Percentiles rank a stretch among this genome's conserved stretches.
Conservation (phyloP, 2,113 vertebrate genomes). For the Amazona guildingii region DNA sequence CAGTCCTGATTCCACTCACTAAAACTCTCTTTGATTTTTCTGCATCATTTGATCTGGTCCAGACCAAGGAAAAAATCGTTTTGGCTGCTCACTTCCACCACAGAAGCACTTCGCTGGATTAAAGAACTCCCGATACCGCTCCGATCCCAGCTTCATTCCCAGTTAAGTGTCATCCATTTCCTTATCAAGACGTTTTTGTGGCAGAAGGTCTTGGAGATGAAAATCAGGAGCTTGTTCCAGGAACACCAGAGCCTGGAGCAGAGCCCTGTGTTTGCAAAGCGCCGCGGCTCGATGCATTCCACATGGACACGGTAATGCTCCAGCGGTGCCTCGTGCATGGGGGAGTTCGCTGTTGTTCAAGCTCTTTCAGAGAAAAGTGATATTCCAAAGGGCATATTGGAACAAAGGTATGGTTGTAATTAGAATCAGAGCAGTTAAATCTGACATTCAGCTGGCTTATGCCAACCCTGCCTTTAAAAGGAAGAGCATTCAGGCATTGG, state of each 20-base stretch:
- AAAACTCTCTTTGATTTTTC: neutral
- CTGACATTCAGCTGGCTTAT: neutral
- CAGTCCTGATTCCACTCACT: neutral
- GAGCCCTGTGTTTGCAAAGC: neutral
- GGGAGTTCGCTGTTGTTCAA: neutral
- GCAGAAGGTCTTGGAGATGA: neutral
- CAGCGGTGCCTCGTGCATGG: neutral
- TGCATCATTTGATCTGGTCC: neutral
- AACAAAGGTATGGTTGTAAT: neutral
- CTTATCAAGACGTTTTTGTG: neutral
- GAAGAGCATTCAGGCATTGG: neutral
- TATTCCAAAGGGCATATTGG: fast-evolving
- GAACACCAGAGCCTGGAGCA: neutral
- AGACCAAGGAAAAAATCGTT: neutral
- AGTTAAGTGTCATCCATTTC: neutral
- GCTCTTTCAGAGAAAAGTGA: neutral
- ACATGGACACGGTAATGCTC: neutral
- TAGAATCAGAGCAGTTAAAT: neutral
- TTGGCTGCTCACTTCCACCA: neutral
- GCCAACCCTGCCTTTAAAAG: neutral
- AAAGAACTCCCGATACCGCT: fast-evolving
- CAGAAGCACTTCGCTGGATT: neutral
- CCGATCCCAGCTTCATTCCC: neutral
- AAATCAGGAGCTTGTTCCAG: neutral
- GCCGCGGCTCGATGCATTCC: neutral